These are phyloP conservation scores for Ecliptopera silaceata DNA, from an alignment of 2,888 invertebrate genomes.

Conservation along the genomic window DNA sequence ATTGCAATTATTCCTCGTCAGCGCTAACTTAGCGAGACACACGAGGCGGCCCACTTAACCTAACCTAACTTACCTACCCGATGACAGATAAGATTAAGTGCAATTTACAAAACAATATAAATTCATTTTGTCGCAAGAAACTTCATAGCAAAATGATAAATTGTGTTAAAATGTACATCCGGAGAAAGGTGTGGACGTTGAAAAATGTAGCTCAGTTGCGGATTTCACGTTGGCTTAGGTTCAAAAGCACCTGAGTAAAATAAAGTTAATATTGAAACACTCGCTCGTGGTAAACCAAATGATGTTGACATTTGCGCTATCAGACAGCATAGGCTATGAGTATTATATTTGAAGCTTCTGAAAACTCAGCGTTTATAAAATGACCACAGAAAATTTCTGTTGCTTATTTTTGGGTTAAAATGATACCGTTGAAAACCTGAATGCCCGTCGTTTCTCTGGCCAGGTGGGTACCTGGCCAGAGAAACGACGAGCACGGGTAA, in stretches of 20 bases:
- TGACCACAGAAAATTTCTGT: too few species aligned
- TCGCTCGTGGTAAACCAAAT: conserved; percentile 1
- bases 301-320: background rate
- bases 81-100: conserved; percentile 56
- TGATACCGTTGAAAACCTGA: too few species aligned
- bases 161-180: conserved; percentile 32
- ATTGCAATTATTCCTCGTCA: conserved; percentile 53
- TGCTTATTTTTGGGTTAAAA: background rate
- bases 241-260: conserved; percentile 22
- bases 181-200: conserved; percentile 33
- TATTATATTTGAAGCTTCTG: background rate
- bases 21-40: conserved; percentile 52
- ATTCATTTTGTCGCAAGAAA: conserved; percentile 35
- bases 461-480: too few species aligned
- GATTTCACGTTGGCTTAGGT: conserved; percentile 27
- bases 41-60: conserved; percentile 50
- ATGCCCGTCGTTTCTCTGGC: too few species aligned
- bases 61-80: conserved; percentile 41
- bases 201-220: conserved; percentile 31
- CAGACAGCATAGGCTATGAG: background rate
- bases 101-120: conserved; percentile 47
- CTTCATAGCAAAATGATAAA: conserved; percentile 37
- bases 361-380: background rate
- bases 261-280: conserved; percentile 16
- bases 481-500: too few species aligned